Evolutionary conservation across 2,797 vertebrate genomes (phyloP).

Genomic region (Danio aesculapii): DNA sequence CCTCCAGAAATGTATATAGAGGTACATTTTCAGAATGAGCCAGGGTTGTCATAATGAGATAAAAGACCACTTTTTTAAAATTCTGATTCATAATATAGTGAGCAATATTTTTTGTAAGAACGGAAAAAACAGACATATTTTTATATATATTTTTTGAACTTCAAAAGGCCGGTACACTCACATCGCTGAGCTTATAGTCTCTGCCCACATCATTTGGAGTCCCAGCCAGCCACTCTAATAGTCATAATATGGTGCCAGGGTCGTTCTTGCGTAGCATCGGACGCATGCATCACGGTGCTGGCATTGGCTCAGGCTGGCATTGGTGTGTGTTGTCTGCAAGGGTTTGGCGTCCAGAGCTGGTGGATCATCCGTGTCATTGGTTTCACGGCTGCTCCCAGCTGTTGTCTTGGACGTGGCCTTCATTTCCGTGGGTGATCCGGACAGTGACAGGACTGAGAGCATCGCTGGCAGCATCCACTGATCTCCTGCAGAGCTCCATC

Average conservation of each 20-base stretch:
- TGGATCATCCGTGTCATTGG: constrained; percentile 37
- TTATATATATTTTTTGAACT: no score
- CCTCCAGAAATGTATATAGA: no score
- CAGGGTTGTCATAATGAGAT: no score
- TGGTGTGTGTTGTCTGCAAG: background rate
- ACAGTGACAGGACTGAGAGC: constrained; percentile 19
- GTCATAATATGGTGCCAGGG: constrained; percentile 20
- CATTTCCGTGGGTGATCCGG: constrained; percentile 36
- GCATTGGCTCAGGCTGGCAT: constrained; percentile 29
- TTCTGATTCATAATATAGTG: no score
- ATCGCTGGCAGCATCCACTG: constrained; percentile 4
- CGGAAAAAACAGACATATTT: no score
- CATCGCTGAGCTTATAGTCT: background rate
- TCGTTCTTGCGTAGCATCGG: constrained; percentile 6
- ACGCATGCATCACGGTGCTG: constrained; percentile 25
- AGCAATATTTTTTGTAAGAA: no score
- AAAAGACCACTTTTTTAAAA: no score
- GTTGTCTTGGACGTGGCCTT: constrained; percentile 45
- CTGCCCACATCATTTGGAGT: constrained; percentile 36
- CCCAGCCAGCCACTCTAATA: constrained; percentile 27
- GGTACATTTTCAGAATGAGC: no score
- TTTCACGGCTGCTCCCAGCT: constrained; percentile 44
- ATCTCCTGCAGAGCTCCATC: constrained; percentile 31
- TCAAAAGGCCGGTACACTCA: no score
- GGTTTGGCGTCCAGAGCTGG: constrained; percentile 14